Evolutionary conservation across 2,113 vertebrate genomes (phyloP), one percentile per base, ranked within the genome.

Genomic region (Probosciger aterrimus): DNA sequence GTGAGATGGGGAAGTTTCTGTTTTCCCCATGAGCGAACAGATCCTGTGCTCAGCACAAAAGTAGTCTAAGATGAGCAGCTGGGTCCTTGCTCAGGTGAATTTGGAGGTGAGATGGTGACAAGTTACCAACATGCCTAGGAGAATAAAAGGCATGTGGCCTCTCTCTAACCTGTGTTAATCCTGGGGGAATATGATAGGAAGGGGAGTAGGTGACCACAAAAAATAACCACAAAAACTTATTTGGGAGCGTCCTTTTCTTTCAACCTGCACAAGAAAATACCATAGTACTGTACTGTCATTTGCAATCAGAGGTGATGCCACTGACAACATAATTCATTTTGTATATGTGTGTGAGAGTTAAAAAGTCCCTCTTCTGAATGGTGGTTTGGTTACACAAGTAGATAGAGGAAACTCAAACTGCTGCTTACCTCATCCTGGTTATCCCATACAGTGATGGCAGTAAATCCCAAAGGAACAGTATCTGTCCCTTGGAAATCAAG

Each of bases 1-100:
- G 94, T 86, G 63, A 94, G 93, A 90, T 88, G 53, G 55, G 53
- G 68, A 94, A 80, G 79, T 44, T 86, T 80, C 76, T 86, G 62
- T 80, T 92, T 91, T 96, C 85, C 79, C 63, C 68, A 77, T 0
- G 0, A 91, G 49, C 1, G 2, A 35, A 39, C 0, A n/a, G n/a
- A 81, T 35, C 37, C 55, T 63, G 27, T 63, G 63, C 63, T 95
- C 82, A 94, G 79, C 84, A 71, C 19, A 49, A 52, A 82, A 79
- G 7, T 5, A 37, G 12, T 23, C 67, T 41, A 41, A 37, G 52
- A 25, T 47, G 43, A 62, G 64, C 80, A 93, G 35, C 63, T 88
- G 76, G 37, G 49, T 63, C 46, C 10, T 74, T 25, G 33, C 49
- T 3, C 28, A 79, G 71, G 7, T 59, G 39, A 63, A 67, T 88